Evolutionary conservation across 1,140 invertebrate species (phyloP).

Genomic region (Aphelenchoides fujianensis): DNA sequence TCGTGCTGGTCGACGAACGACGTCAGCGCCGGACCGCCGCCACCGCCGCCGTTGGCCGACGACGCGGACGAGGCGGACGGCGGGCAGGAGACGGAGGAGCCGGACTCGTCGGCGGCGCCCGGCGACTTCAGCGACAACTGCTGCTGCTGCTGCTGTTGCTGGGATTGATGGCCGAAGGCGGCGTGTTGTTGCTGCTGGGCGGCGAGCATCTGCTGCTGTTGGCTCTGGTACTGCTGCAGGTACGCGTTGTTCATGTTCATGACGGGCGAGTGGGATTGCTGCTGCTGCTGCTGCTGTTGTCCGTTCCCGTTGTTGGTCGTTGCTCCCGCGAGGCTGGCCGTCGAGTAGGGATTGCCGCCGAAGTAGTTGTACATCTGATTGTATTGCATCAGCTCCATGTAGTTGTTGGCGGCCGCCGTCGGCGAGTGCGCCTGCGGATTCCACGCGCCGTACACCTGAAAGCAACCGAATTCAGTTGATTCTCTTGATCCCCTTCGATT

Average conservation of each 20-base stretch:
- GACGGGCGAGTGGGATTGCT: not conserved
- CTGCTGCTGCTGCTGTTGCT: not conserved
- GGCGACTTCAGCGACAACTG: slow-evolving; percentile 13
- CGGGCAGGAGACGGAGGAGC: not conserved
- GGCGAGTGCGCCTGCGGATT: not conserved
- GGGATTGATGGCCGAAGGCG: not conserved
- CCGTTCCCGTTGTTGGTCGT: too few species aligned
- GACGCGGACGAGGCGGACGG: not conserved
- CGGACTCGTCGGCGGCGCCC: not conserved
- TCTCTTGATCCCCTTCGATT: too few species aligned
- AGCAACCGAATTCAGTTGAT: too few species aligned
- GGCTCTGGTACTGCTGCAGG: not conserved
- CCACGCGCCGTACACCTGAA: not conserved
- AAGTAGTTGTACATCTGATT: slow-evolving; percentile 3
- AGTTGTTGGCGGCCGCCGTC: not conserved
- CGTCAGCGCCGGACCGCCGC: too few species aligned
- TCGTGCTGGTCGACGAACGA: too few species aligned
- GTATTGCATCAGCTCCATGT: not conserved
- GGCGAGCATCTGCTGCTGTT: not conserved
- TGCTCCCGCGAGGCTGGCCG: not conserved
- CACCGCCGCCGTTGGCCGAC: not conserved
- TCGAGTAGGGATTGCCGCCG: not conserved
- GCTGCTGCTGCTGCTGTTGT: not conserved
- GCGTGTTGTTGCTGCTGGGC: not conserved
- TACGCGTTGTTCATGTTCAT: too few species aligned